Evolutionary conservation across 2,797 vertebrate species (phyloP).

Genomic region (Liparis tanakae): DNA sequence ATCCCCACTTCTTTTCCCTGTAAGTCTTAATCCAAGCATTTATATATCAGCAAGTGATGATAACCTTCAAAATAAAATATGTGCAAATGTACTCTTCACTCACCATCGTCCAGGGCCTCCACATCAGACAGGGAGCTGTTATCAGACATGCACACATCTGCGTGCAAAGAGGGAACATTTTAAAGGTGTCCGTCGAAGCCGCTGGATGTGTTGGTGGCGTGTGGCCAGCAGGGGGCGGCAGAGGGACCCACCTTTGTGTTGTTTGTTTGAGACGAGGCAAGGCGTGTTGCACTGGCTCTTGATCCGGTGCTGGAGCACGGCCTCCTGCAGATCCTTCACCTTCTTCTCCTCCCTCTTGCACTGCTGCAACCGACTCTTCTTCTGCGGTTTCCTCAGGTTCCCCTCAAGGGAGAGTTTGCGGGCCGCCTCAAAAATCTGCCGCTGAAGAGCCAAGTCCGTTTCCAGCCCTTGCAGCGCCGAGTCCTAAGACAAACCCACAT

Average conservation of each 20-base stretch:
- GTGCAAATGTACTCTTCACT: constrained; percentile 40
- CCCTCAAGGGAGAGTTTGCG: constrained; percentile 89
- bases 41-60: background rate
- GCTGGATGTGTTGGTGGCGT: background rate
- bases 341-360: constrained; percentile 89
- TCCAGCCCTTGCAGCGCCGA: constrained; percentile 87
- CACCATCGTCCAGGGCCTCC: constrained; percentile 88
- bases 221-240: constrained; percentile 46
- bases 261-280: constrained; percentile 41
- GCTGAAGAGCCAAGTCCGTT: constrained; percentile 89
- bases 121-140: constrained; percentile 90
- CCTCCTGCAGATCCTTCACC: constrained; percentile 86
- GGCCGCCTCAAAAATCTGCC: constrained; percentile 89
- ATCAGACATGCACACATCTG: constrained; percentile 84
- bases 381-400: constrained; percentile 87
- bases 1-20: background rate
- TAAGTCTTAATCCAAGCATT: background rate
- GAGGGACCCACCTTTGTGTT: constrained; percentile 72
- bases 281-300: constrained; percentile 75
- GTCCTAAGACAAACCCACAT: constrained; percentile 76
- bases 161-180: constrained; percentile 33
- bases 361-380: constrained; percentile 88
- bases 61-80: background rate
- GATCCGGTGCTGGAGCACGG: constrained; percentile 82
- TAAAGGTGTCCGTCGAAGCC: background rate